These are phyloP conservation scores for Octomys mimax DNA, from an alignment of 2,797 vertebrate species.

Conservation along the genomic window DNA sequence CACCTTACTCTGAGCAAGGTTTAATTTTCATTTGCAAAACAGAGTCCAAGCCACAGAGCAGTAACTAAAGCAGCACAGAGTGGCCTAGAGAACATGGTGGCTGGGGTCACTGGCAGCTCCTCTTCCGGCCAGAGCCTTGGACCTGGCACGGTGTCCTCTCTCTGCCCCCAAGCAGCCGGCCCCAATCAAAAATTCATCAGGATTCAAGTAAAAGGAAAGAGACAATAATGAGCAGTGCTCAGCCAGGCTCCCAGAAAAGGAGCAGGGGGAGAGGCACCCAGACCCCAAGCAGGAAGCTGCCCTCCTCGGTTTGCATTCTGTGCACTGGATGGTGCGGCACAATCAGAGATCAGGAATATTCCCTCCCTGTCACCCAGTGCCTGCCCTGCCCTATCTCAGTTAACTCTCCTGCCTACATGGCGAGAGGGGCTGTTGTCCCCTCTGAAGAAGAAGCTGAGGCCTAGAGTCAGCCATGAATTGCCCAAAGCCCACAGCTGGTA, in stretches of 20 bases:
- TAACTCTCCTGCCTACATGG: neutral
- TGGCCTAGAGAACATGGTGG: neutral
- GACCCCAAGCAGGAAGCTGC: neutral
- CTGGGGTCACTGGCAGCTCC: neutral
- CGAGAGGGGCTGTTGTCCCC: neutral
- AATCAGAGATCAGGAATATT: neutral
- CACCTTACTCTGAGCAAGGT: neutral
- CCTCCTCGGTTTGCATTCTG: neutral
- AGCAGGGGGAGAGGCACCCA: neutral
- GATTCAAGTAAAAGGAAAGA: slow-evolving; percentile 31
- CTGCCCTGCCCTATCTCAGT: neutral
- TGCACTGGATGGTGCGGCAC: neutral
- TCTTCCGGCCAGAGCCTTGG: neutral
- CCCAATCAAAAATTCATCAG: neutral
- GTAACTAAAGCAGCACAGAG: neutral
- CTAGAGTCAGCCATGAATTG: neutral
- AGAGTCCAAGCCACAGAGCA: neutral
- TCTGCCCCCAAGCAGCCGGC: neutral
- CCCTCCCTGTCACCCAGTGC: neutral
- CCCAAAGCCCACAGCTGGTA: slow-evolving; percentile 18
- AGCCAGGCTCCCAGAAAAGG: neutral
- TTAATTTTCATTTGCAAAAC: neutral
- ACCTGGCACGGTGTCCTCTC: neutral
- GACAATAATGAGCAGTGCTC: neutral
- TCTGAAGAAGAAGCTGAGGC: neutral